Percentiles rank a stretch among this genome's conserved stretches.
Evolutionary conservation across 2,113 vertebrate species (phyloP).

Genomic region (Burhinus bistriatus): DNA sequence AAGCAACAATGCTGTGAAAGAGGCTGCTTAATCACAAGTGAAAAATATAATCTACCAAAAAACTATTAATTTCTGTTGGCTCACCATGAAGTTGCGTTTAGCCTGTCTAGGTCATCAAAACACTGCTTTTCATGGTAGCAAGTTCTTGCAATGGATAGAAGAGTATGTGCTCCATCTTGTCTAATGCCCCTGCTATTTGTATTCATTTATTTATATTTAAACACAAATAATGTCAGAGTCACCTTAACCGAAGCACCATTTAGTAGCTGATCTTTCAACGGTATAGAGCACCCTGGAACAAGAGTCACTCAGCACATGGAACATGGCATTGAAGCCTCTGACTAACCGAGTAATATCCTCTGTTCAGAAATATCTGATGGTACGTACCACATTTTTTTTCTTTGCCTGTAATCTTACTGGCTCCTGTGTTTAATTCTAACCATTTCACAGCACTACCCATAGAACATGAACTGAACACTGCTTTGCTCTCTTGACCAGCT

Average conservation of each 20-base stretch:
- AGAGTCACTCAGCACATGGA: background rate
- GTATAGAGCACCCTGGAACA: background rate
- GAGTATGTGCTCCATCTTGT: background rate
- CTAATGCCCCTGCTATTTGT: background rate
- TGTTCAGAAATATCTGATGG: background rate
- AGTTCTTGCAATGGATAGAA: background rate
- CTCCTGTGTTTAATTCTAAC: background rate
- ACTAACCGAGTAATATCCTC: background rate
- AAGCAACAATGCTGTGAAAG: background rate
- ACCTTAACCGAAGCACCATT: background rate
- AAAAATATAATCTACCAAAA: background rate
- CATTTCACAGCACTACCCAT: background rate
- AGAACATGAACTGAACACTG: background rate
- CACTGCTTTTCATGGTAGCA: background rate
- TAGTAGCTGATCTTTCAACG: background rate
- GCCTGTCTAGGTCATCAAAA: background rate
- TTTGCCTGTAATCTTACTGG: background rate
- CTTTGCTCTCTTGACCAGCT: background rate
- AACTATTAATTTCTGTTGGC: background rate
- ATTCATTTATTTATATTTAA: background rate
- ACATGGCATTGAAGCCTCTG: background rate
- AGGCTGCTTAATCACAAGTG: background rate
- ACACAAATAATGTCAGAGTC: background rate
- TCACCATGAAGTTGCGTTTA: background rate
- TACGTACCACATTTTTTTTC: rapidly evolving